Percentiles rank a stretch among this genome's conserved stretches.
Conservation (phyloP, 2,113 vertebrate genomes). For the Macrotus californicus region DNA sequence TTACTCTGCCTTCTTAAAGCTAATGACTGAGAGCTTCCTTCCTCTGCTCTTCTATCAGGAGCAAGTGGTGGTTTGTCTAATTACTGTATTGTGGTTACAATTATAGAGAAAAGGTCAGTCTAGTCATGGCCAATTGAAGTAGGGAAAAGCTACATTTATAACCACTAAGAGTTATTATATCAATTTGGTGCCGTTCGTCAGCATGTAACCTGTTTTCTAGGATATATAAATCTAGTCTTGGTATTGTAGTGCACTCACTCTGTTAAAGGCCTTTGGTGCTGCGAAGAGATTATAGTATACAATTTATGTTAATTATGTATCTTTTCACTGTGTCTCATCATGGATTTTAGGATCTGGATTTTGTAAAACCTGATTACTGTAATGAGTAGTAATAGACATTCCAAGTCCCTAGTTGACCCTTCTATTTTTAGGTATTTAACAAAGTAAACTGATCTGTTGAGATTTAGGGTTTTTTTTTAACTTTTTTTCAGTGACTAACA, state of each 20-base stretch:
- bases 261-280: conserved; percentile 70
- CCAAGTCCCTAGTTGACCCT: not conserved
- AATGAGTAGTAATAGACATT: conserved; percentile 53
- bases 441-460: not conserved
- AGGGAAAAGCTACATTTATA: conserved; percentile 74
- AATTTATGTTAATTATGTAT: conserved; percentile 66
- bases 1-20: conserved; percentile 33
- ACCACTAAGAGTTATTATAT: conserved; percentile 73
- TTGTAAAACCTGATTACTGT: conserved; percentile 41
- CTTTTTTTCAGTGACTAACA: not conserved
- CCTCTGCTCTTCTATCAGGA: conserved; percentile 56
- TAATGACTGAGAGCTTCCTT: conserved; percentile 49
- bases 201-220: conserved; percentile 63
- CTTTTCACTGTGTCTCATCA: conserved; percentile 46
- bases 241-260: conserved; percentile 54
- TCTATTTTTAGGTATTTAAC: conserved; percentile 38
- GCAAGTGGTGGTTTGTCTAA: conserved; percentile 72
- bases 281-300: conserved; percentile 70
- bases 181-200: conserved; percentile 76
- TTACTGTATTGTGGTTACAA: conserved; percentile 75
- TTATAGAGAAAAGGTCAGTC: conserved; percentile 81
- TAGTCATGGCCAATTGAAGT: conserved; percentile 80
- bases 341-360: conserved; percentile 62
- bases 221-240: conserved; percentile 73
- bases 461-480: not conserved